Conservation (phyloP, 2,888 invertebrate genomes). For the Carabus problematicus region DNA sequence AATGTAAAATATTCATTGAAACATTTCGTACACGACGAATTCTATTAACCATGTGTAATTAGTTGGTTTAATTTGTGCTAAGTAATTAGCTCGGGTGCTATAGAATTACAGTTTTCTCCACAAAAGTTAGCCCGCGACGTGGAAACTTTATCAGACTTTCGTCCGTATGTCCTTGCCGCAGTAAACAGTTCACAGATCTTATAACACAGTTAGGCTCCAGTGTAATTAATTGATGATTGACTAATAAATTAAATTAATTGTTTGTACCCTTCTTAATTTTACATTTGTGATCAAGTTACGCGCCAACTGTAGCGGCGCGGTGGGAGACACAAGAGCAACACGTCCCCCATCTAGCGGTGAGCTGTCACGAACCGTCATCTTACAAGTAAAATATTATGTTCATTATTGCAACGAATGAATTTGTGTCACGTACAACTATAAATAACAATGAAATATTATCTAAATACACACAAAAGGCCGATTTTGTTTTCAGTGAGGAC, state of each 20-base stretch:
- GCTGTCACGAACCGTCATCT: slow-evolving; percentile 12
- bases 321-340: not conserved
- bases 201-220: not conserved
- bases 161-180: no score
- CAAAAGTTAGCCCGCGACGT: no score
- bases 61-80: slow-evolving; percentile 18
- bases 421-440: slow-evolving; percentile 38
- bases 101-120: slow-evolving; percentile 16
- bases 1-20: slow-evolving; percentile 19
- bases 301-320: not conserved
- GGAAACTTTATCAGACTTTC: no score
- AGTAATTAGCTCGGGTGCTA: slow-evolving; percentile 25
- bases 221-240: not conserved
- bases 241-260: slow-evolving; percentile 13
- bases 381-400: slow-evolving; percentile 28
- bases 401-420: slow-evolving; percentile 32
- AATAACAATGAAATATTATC: slow-evolving; percentile 37
- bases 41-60: slow-evolving; percentile 2
- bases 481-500: slow-evolving; percentile 13
- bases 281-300: slow-evolving; percentile 21
- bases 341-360: not conserved
- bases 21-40: slow-evolving; percentile 11
- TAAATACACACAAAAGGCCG: slow-evolving; percentile 33
- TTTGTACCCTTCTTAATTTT: slow-evolving; percentile 4
- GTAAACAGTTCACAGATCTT: no score